These are phyloP conservation scores for Erebia ligea DNA, from an alignment of 2,888 invertebrate species.

Conservation along the genomic window DNA sequence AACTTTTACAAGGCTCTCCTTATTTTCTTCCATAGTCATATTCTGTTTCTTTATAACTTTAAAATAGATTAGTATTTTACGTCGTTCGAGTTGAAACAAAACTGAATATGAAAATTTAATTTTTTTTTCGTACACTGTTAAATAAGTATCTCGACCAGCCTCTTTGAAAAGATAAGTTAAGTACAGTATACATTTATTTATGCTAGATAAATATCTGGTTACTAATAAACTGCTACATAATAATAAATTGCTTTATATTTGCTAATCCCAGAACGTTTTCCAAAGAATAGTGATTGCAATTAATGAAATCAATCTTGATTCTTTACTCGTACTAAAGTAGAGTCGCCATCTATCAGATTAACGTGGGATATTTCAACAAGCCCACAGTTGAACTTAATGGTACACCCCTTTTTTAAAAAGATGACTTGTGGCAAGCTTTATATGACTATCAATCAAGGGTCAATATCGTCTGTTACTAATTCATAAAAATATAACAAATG, in stretches of 20 bases:
- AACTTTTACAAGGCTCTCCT: background rate
- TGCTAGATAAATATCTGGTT: too few relatives aligned
- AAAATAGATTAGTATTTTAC: background rate
- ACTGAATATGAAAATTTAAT: background rate
- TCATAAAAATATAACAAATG: too few relatives aligned
- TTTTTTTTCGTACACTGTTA: too few relatives aligned
- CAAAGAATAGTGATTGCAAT: conserved; percentile 41
- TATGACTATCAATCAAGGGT: too few relatives aligned
- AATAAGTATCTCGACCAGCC: too few relatives aligned
- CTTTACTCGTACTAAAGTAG: conserved; percentile 37
- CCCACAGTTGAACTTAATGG: too few relatives aligned
- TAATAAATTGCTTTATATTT: conserved; percentile 31
- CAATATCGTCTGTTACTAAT: too few relatives aligned
- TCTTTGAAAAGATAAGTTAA: too few relatives aligned
- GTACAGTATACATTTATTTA: too few relatives aligned
- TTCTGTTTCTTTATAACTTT: background rate
- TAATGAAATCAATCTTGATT: conserved; percentile 45
- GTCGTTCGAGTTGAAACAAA: background rate
- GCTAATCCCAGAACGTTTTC: conserved; percentile 35
- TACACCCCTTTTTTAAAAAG: too few relatives aligned
- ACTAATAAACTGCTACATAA: background rate
- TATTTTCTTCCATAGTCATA: background rate
- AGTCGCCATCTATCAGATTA: background rate
- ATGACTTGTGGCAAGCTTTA: too few relatives aligned
- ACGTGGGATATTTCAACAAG: background rate